Evolutionary conservation across 2,113 vertebrate species (phyloP).

Genomic region (Gallinago media): DNA sequence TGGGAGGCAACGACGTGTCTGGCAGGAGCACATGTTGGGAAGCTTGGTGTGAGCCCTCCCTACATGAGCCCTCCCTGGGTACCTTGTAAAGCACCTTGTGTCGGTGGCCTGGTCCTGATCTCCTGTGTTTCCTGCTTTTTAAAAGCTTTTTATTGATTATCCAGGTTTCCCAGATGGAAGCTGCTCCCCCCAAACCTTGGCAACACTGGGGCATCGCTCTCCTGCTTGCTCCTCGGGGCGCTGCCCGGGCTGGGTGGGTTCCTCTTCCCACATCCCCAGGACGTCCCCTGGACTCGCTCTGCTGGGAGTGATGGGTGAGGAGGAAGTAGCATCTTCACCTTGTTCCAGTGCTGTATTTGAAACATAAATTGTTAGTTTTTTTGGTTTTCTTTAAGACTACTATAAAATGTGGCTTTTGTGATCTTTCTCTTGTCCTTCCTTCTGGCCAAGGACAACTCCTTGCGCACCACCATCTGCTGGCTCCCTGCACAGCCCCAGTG

Average conservation of each 20-base stretch:
- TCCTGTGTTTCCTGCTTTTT: background rate
- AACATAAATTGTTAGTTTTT: accelerated
- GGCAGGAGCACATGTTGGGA: background rate
- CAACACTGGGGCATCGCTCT: accelerated
- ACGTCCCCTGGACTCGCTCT: background rate
- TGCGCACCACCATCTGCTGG: accelerated
- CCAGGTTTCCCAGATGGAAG: background rate
- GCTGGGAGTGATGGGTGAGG: accelerated
- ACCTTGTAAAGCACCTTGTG: background rate
- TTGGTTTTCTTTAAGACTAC: background rate
- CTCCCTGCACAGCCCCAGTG: background rate
- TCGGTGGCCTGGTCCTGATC: background rate
- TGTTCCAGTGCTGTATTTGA: background rate
- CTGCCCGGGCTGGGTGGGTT: too few relatives aligned
- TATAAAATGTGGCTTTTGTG: background rate
- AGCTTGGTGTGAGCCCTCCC: background rate
- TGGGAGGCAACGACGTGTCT: background rate
- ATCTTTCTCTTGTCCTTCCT: background rate
- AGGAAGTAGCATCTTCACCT: background rate
- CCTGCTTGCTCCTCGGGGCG: accelerated
- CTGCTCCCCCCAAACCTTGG: background rate
- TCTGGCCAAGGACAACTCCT: background rate
- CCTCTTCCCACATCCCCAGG: background rate
- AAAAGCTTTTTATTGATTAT: background rate
- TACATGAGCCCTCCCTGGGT: background rate